Evolutionary conservation across 2,888 invertebrate genomes (phyloP).

Genomic region (Hetaerina titia): DNA sequence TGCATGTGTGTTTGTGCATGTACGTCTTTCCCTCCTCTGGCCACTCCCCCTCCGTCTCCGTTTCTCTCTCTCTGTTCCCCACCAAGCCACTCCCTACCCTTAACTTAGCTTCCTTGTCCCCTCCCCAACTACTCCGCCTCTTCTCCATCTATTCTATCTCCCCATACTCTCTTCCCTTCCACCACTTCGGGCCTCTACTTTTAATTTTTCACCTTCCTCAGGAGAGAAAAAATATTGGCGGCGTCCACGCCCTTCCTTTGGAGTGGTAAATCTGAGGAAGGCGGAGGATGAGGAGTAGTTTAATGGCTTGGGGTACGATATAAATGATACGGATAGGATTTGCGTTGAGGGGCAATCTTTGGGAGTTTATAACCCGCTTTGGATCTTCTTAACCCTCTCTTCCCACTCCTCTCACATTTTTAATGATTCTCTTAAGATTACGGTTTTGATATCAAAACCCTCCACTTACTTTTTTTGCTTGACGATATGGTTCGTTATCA

Average conservation of each 20-base stretch:
- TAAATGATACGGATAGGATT: background rate
- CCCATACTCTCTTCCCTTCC: background rate
- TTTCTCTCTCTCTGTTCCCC: background rate
- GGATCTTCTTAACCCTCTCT: background rate
- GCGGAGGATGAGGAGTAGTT: background rate
- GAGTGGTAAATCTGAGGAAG: background rate
- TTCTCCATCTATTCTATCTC: background rate
- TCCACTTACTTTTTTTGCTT: background rate
- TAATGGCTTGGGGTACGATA: background rate
- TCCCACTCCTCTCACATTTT: background rate
- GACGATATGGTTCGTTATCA: background rate
- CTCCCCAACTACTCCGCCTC: background rate
- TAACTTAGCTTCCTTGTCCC: background rate
- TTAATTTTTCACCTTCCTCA: background rate
- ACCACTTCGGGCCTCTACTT: background rate
- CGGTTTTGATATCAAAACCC: background rate
- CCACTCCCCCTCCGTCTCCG: background rate
- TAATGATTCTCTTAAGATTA: conserved; percentile 2
- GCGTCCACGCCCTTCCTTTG: background rate
- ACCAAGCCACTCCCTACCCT: background rate
- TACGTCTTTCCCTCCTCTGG: conserved; percentile 5
- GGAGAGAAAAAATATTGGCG: conserved; percentile 9
- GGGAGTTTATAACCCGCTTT: background rate
- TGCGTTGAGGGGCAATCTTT: background rate
- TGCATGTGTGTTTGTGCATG: no score